Base-by-base conservation (phyloP, 2,797 vertebrate genomes). In the Percopsis omiscomaycus region DNA sequence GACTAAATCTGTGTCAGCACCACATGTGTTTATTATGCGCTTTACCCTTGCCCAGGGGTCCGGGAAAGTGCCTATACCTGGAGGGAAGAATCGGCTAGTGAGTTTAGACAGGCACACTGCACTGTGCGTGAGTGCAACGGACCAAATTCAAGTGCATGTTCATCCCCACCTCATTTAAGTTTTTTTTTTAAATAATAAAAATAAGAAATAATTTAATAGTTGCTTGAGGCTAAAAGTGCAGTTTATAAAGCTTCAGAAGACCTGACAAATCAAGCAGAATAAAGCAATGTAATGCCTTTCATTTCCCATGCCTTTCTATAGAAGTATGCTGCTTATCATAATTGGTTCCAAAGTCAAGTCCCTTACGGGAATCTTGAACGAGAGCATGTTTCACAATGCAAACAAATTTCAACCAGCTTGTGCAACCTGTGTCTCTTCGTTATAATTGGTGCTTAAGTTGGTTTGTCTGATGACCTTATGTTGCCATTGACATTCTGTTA, bases 371-470 rank as follows among this genome's bases (percentile, higher is more conserved):
- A 65, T 90, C 27, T 5, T 73, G 84, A 92, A 83, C 73, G 83
- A 0, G 22, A 87, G 72, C 61, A 82, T 81, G 88, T 87, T 78
- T 69, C 61, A 75, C 71, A 84, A 91, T 74, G 73, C 81, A 83
- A 88, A 86, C 85, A 68, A 84, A 84, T 86, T 92, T 91, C 86
- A 92, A 93, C 93, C 93, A 94, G 92, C 89, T 91, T 92, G 8
- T 91, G 80, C 90, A 93, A 94, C 90, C 92, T 93, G 93, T 82
- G 84, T 92, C 88, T 91, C 83, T 44, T 93, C 91, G 89, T 79
- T 90, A 83, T 94, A 94, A 96, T 93, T 94, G 93, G 90, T 80
- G 92, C 93, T 93, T 94, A 92, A 90, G 90, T 90, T 91, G 92
- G 94, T 93, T 92, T 90, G 89, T 93, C 88, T 90, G 89, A 82